A percentile compares a stretch with the other conserved stretches of the same genome.
Conservation (phyloP, 2,113 vertebrate species). For the Cryptomyrus ogoouensis region DNA sequence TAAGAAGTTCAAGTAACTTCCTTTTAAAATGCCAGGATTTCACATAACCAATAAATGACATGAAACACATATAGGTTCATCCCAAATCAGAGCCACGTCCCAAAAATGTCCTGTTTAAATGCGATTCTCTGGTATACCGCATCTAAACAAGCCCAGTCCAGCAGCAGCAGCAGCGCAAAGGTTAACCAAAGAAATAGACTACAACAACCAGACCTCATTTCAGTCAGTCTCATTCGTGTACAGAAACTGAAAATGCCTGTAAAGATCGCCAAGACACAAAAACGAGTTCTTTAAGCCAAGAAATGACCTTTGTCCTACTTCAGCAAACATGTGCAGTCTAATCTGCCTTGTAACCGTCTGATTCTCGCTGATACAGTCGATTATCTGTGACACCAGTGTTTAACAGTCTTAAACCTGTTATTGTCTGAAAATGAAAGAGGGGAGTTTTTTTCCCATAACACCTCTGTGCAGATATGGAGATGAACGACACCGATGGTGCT, state of each 20-base stretch:
- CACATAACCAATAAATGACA: not conserved
- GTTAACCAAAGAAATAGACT: not conserved
- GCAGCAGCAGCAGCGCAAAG: not conserved
- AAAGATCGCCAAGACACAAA: not conserved
- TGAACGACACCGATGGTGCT: conserved; percentile 53
- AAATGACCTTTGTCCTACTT: not conserved
- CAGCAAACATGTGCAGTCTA: conserved; percentile 31
- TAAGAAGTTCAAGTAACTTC: not conserved
- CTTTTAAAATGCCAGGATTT: not conserved
- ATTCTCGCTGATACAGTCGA: conserved; percentile 42
- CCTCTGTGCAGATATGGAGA: conserved; percentile 37
- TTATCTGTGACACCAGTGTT: conserved; percentile 50
- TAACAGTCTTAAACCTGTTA: conserved; percentile 54
- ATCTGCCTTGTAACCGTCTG: conserved; percentile 43
- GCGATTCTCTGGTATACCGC: not conserved
- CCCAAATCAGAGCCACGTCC: not conserved
- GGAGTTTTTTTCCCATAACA: conserved; percentile 60
- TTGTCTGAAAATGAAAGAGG: conserved; percentile 50
- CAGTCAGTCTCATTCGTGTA: not conserved
- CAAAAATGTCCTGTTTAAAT: not conserved
- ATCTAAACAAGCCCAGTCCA: not conserved
- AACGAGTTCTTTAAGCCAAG: not conserved
- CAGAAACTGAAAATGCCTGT: not conserved
- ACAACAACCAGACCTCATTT: not conserved
- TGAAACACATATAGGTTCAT: not conserved